phyloP scores from a whole-genome alignment of 2,888 invertebrate species.

The Phrixothrix hirtus region DNA sequence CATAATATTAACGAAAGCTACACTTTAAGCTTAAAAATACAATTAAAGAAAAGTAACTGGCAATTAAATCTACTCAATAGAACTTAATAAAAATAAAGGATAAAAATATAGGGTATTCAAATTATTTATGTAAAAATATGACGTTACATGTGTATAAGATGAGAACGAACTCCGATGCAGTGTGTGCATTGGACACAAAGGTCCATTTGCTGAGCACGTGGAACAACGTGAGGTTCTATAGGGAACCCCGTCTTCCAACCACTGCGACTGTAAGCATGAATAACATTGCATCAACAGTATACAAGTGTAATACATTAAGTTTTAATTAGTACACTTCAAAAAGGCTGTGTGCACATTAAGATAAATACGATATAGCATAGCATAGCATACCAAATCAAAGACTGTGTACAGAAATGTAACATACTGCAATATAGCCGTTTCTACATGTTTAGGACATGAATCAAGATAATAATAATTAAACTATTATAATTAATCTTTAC shows the following conservation, averaged over 20 bases:
- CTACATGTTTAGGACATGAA: too few species aligned
- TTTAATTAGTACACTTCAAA: neutral
- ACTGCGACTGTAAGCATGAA: conserved; percentile 62
- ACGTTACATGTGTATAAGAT: conserved; percentile 37
- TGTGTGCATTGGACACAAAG: conserved; percentile 49
- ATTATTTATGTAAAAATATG: neutral
- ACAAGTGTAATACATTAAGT: too few species aligned
- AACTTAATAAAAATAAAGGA: conserved; percentile 22
- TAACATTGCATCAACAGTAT: conserved; percentile 28
- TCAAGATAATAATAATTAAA: too few species aligned
- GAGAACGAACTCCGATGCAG: conserved; percentile 45
- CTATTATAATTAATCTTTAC: too few species aligned
- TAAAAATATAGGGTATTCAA: conserved; percentile 2
- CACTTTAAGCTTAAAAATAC: neutral
- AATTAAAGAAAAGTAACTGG: too few species aligned
- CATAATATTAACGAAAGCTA: neutral
- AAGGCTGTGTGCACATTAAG: too few species aligned
- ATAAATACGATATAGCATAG: too few species aligned
- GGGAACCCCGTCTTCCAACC: conserved; percentile 60
- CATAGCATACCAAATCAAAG: too few species aligned
- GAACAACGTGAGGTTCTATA: conserved; percentile 52
- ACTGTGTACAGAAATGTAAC: too few species aligned
- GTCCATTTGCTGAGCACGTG: conserved; percentile 52
- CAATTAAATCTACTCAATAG: neutral
- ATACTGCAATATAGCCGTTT: too few species aligned